A percentile compares a stretch with the other conserved stretches of the same genome.
These are phyloP conservation scores for Sebastes elongatus DNA, from an alignment of 2,797 vertebrate species.

Conservation along the genomic window DNA sequence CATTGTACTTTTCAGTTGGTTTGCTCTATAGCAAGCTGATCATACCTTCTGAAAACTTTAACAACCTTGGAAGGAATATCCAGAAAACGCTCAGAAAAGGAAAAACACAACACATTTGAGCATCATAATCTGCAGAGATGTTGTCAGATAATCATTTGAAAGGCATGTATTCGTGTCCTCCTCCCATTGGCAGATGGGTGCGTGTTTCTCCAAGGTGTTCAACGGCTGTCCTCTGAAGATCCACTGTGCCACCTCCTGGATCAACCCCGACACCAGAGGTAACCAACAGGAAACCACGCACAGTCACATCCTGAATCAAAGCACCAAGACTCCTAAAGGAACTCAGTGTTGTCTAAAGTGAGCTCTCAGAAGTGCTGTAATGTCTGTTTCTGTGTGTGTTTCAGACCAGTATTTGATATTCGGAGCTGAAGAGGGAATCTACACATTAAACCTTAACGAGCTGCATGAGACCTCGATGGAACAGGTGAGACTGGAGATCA, in stretches of 20 bases:
- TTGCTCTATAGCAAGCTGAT: neutral
- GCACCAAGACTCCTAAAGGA: accelerated
- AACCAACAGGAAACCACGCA: neutral
- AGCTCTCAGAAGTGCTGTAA: accelerated
- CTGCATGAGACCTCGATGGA: conserved; percentile 99
- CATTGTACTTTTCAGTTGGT: neutral
- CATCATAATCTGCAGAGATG: neutral
- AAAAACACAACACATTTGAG: neutral
- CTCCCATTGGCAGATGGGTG: conserved; percentile 89
- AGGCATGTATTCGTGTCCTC: neutral
- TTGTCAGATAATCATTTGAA: neutral
- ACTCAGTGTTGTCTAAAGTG: neutral
- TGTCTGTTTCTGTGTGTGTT: conserved; percentile 49
- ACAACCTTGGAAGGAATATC: accelerated
- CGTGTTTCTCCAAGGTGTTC: conserved; percentile 99
- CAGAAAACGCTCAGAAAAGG: neutral
- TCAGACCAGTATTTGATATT: conserved; percentile 98
- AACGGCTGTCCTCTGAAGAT: conserved; percentile 98
- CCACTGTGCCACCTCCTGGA: conserved; percentile 98
- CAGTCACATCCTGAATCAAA: neutral
- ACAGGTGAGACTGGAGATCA: conserved; percentile 82
- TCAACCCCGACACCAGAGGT: conserved; percentile 99
- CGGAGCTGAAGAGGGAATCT: conserved; percentile 98
- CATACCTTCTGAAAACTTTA: too few species aligned
- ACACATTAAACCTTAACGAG: conserved; percentile 98